phyloP scores from a whole-genome alignment of 2,113 vertebrate genomes.

The Brachirus orientalis region DNA sequence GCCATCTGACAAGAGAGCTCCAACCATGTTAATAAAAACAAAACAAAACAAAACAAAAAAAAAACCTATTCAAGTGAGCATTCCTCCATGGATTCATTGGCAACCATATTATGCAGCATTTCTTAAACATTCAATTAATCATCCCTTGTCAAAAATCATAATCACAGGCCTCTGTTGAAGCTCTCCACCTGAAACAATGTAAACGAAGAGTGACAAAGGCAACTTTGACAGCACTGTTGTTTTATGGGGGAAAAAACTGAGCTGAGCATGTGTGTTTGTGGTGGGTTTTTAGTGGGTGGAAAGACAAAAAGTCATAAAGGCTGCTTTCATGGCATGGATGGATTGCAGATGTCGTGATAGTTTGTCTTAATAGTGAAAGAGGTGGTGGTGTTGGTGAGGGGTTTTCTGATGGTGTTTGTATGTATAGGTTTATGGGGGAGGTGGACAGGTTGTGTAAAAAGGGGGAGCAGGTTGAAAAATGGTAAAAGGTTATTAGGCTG shows the following conservation, averaged over 20 bases:
- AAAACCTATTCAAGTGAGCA: constrained; percentile 40
- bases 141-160: constrained; percentile 50
- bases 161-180: constrained; percentile 38
- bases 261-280: constrained; percentile 37
- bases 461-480: constrained; percentile 70
- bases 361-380: constrained; percentile 53
- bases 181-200: constrained; percentile 63
- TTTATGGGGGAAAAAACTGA: constrained; percentile 45
- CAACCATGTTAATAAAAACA: constrained; percentile 19
- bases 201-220: constrained; percentile 37
- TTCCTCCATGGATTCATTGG: constrained; percentile 12
- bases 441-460: constrained; percentile 60
- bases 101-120: constrained; percentile 22
- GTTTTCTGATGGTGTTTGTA: constrained; percentile 41
- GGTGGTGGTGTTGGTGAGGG: constrained; percentile 26
- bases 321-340: constrained; percentile 53
- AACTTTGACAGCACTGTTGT: constrained; percentile 55
- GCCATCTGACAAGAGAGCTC: constrained; percentile 47
- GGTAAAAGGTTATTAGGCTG: constrained; percentile 69
- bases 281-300: constrained; percentile 21
- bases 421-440: constrained; percentile 53
- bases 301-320: constrained; percentile 36
- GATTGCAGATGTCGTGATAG: constrained; percentile 58
- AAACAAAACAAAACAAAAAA: constrained; percentile 31
- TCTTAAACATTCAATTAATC: constrained; percentile 59